These are phyloP conservation scores for Caenorhabditis zanzibari DNA, from an alignment of 2,888 invertebrate species.

Conservation along the genomic window DNA sequence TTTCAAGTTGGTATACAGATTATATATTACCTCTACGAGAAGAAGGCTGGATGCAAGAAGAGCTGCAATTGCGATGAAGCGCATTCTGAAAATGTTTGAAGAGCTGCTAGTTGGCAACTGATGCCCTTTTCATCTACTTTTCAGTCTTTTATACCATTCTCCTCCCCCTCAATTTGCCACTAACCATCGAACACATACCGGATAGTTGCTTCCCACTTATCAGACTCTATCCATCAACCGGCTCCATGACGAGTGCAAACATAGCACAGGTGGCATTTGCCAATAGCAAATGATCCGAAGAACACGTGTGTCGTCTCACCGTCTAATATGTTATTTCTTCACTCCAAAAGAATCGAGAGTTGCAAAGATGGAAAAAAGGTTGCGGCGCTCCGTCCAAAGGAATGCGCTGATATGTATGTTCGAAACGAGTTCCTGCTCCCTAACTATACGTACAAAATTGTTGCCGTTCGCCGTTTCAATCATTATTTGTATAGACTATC, in stretches of 20 bases:
- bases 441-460: slow-evolving; percentile 52
- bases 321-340: slow-evolving; percentile 30
- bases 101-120: slow-evolving; percentile 54
- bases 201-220: slow-evolving; percentile 63
- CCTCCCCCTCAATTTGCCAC: slow-evolving; percentile 22
- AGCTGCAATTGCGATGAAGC: slow-evolving; percentile 49
- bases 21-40: slow-evolving; percentile 41
- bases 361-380: slow-evolving; percentile 52
- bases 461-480: slow-evolving; percentile 41
- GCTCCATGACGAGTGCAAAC: slow-evolving; percentile 62
- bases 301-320: slow-evolving; percentile 52
- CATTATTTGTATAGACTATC: slow-evolving; percentile 14
- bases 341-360: slow-evolving; percentile 19
- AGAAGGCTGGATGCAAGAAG: slow-evolving; percentile 43
- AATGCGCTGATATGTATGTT: slow-evolving; percentile 54
- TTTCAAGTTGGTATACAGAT: background rate
- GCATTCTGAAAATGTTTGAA: slow-evolving; percentile 43
- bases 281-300: slow-evolving; percentile 53
- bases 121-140: slow-evolving; percentile 31
- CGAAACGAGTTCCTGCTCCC: slow-evolving; percentile 46
- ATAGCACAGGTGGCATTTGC: slow-evolving; percentile 50
- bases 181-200: slow-evolving; percentile 62
- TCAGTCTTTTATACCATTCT: slow-evolving; percentile 36
- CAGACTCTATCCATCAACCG: slow-evolving; percentile 60
- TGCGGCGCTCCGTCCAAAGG: slow-evolving; percentile 19